Conservation (phyloP, 2,113 vertebrate species). For the Scalopus aquaticus region DNA sequence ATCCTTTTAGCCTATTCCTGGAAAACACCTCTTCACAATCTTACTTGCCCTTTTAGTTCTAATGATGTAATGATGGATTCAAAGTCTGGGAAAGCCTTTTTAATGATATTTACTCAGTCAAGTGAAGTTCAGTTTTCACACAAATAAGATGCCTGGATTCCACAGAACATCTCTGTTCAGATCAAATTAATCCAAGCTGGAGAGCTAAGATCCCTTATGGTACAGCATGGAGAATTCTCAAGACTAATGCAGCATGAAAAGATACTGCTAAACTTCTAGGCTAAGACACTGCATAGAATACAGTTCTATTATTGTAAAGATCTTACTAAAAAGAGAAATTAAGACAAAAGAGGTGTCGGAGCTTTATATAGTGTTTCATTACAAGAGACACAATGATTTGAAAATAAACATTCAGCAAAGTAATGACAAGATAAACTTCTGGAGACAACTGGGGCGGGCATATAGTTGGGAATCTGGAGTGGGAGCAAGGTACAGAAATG, state of each 20-base stretch:
- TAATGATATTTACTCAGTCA: constrained; percentile 24
- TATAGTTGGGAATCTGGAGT: background rate
- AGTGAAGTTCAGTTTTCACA: constrained; percentile 36
- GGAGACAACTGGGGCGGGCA: background rate
- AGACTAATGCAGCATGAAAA: constrained; percentile 18
- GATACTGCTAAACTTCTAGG: background rate
- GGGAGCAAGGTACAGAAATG: background rate
- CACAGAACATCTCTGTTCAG: background rate
- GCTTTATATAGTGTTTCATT: background rate
- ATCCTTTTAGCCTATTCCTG: background rate
- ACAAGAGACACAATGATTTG: background rate
- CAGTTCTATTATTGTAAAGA: background rate
- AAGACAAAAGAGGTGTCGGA: background rate
- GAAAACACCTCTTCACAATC: background rate
- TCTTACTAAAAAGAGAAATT: constrained; percentile 28
- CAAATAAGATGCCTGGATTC: constrained; percentile 37
- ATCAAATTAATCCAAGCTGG: constrained; percentile 31
- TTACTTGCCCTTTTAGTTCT: constrained; percentile 13
- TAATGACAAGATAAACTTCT: background rate
- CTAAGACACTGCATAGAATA: background rate
- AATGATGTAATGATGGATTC: constrained; percentile 27
- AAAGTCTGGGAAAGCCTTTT: background rate
- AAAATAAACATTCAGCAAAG: constrained; percentile 45
- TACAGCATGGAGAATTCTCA: constrained; percentile 1
- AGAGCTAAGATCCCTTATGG: background rate